Evolutionary conservation across 2,888 invertebrate genomes (phyloP), one percentile per base, ranked within the genome.

Genomic region (Acrobasis suavella): DNA sequence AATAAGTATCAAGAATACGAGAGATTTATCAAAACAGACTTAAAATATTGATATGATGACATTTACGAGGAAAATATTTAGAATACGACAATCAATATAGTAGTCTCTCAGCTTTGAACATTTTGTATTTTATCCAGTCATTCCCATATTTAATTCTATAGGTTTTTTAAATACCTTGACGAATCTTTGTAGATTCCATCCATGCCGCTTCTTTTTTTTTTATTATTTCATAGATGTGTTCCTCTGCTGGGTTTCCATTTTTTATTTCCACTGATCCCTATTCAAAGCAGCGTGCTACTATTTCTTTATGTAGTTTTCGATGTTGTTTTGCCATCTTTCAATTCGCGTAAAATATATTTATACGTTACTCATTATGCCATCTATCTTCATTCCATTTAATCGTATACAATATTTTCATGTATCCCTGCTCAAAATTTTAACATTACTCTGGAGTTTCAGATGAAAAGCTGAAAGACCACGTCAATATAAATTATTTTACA

Each of bases 21-120:
- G 64, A 72, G 68, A 62, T 69, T 65, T 65, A 67, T 72, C 70
- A 74, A 78, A 78, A 77, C 70, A 60, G 69, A 78, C 79, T 78
- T 83, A 85, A 81, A 73, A 72, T 85, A 84, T 80, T 87, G 88
- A 87, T 87, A 88, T 88, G 87, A 81, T 80, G 80, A 84, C 72
- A 81, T 78, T 78, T 75, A 75, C 55, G 73, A 77, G 75, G 71
- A 68, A 78, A 79, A 77, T 67, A 65, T 52, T 68, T 65, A 69
- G 72, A 72, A 65, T 72, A 71, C 42, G 17, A 56, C 22, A 56
- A 42, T 15, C 64, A 65, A 66, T 58, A 46, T 60, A 37, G 17
- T 58, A 2, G 58, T 49, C 55, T 49, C 49, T 38, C 42, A 52
- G 58, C 38, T 58, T 62, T 61, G 37, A 52, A 50, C 49, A 16